Conservation (phyloP, 1,140 invertebrate genomes). For the Pogonognathellus flavescens region DNA sequence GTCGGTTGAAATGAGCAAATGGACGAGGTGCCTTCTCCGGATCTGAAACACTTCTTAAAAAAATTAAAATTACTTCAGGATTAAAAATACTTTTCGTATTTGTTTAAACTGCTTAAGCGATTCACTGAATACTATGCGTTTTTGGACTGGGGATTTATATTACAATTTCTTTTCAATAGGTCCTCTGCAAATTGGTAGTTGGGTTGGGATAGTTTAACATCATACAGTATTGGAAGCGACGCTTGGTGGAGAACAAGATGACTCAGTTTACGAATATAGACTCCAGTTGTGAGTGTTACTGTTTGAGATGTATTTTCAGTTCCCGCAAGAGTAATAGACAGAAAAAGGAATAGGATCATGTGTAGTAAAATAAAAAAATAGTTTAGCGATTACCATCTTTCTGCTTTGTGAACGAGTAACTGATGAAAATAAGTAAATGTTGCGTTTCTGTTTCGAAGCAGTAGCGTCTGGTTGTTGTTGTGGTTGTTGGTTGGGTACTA, state of each 20-base stretch:
- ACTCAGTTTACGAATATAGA: background rate
- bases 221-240: background rate
- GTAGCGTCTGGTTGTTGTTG: too few species aligned
- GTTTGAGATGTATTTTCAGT: background rate
- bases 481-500: too few species aligned
- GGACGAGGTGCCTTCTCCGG: too few species aligned
- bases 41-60: too few species aligned
- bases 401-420: too few species aligned
- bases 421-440: too few species aligned
- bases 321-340: background rate
- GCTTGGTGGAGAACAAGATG: background rate
- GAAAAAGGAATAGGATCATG: background rate
- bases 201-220: background rate
- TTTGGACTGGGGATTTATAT: background rate
- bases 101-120: too few species aligned
- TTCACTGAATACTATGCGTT: too few species aligned
- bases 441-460: too few species aligned
- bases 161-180: background rate
- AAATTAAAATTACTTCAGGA: too few species aligned
- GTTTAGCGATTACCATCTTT: background rate
- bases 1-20: too few species aligned
- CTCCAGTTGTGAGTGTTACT: background rate
- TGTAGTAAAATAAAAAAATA: background rate
- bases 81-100: too few species aligned
- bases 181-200: background rate